Percentiles rank a stretch among this genome's conserved stretches.
Evolutionary conservation across 2,888 invertebrate species (phyloP).

Genomic region (Nomada ferruginata): DNA sequence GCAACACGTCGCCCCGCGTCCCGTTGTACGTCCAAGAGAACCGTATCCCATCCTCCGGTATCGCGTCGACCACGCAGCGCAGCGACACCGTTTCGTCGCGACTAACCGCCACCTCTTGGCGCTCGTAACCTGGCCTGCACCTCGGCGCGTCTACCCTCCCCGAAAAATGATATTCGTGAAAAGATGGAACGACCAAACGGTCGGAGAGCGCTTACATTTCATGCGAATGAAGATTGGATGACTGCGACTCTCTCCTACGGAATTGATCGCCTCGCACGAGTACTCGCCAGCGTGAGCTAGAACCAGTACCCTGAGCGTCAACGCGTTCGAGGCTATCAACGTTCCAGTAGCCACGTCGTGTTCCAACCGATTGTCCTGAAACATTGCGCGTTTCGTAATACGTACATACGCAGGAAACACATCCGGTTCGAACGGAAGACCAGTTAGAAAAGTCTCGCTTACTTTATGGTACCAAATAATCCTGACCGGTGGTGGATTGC

Average conservation of each 20-base stretch:
- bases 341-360: conserved; percentile 89
- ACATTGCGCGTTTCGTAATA: conserved; percentile 54
- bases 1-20: conserved; percentile 89
- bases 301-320: conserved; percentile 89
- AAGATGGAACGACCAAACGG: neutral
- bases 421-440: too few relatives aligned
- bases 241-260: conserved; percentile 92
- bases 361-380: conserved; percentile 88
- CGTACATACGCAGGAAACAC: too few relatives aligned
- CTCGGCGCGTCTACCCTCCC: conserved; percentile 89
- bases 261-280: conserved; percentile 92
- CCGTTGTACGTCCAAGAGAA: conserved; percentile 95
- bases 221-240: conserved; percentile 90
- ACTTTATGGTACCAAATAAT: conserved; percentile 94
- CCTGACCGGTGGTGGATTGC: conserved; percentile 90
- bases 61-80: conserved; percentile 92
- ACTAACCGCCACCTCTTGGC: conserved; percentile 89
- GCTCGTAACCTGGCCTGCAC: conserved; percentile 90
- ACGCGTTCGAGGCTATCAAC: conserved; percentile 88
- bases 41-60: conserved; percentile 89
- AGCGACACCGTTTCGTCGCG: conserved; percentile 90
- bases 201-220: conserved; percentile 89
- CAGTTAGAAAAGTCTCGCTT: conserved; percentile 81
- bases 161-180: neutral
- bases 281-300: conserved; percentile 91